Evolutionary conservation across 2,113 vertebrate genomes (phyloP).

Genomic region (Cryptomyrus ogoouensis): DNA sequence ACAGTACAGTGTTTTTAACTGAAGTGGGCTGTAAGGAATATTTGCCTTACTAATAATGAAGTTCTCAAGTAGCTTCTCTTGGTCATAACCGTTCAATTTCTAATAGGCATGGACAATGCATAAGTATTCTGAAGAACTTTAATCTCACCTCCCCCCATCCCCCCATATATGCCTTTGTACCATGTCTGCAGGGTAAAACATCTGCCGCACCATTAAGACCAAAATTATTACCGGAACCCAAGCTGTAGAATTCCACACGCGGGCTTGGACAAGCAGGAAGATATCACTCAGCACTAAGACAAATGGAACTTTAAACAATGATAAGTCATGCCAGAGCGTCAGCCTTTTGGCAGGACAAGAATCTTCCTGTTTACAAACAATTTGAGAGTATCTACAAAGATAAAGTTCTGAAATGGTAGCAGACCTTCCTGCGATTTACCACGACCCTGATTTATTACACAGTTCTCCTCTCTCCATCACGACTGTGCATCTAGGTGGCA

Average conservation of each 20-base stretch:
- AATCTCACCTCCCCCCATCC: neutral
- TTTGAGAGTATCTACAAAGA: constrained; percentile 5
- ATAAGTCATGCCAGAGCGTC: constrained; percentile 22
- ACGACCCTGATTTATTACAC: neutral
- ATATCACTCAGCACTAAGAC: constrained; percentile 22
- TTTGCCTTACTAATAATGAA: neutral
- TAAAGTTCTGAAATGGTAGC: neutral
- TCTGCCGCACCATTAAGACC: neutral
- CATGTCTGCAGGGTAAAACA: constrained; percentile 9
- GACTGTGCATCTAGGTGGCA: neutral
- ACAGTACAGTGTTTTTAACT: neutral
- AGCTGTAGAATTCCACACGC: constrained; percentile 16
- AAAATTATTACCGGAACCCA: constrained; percentile 11
- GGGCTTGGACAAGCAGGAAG: constrained; percentile 17
- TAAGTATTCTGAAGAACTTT: neutral
- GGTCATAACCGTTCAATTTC: neutral
- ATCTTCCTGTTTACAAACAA: constrained; percentile 51
- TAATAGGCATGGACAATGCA: neutral
- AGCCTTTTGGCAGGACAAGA: constrained; percentile 49
- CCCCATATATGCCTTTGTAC: neutral
- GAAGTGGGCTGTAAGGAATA: neutral
- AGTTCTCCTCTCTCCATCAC: neutral
- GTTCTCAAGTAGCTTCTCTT: neutral
- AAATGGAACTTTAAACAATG: constrained; percentile 21
- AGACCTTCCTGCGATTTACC: constrained; percentile 18